Percentiles rank a stretch among this genome's conserved stretches.
These are phyloP conservation scores for Rhamnusium bicolor DNA, from an alignment of 2,888 invertebrate genomes.

Conservation along the genomic window DNA sequence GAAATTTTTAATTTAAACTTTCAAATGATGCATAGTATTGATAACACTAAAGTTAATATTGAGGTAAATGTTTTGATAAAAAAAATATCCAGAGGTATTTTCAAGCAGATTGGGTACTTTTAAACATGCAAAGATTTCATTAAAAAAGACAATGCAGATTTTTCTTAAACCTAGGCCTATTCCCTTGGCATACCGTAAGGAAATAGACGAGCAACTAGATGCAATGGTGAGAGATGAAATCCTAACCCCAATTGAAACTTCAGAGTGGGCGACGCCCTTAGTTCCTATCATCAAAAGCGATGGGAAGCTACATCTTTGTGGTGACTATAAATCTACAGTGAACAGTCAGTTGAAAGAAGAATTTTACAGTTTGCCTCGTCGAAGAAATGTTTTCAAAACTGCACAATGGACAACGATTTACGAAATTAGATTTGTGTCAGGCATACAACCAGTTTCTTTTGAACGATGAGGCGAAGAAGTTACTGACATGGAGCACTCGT, in stretches of 20 bases:
- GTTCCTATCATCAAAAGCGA: background rate
- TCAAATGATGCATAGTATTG: background rate
- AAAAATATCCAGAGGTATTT: slow-evolving; percentile 6
- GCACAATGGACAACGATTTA: background rate
- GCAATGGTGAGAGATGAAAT: background rate
- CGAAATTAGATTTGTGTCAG: slow-evolving; percentile 1
- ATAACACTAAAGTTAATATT: background rate
- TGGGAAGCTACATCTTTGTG: background rate
- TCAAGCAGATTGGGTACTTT: background rate
- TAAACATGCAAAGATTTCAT: background rate
- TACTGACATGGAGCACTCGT: background rate
- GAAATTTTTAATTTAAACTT: background rate
- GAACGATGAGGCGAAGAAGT: background rate
- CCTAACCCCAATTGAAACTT: background rate
- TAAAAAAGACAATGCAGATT: background rate
- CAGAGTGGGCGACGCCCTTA: background rate
- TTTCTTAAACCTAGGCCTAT: background rate
- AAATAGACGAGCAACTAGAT: background rate
- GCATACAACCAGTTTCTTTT: slow-evolving; percentile 9
- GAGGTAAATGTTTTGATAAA: background rate
- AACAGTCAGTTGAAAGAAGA: background rate
- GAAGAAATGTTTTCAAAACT: background rate
- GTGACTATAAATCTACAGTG: background rate
- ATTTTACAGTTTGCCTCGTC: background rate
- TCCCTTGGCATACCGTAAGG: background rate